A percentile compares a stretch with the other conserved stretches of the same genome.
Evolutionary conservation across 2,888 invertebrate genomes (phyloP).

Genomic region (Hirtodrosophila duncani): DNA sequence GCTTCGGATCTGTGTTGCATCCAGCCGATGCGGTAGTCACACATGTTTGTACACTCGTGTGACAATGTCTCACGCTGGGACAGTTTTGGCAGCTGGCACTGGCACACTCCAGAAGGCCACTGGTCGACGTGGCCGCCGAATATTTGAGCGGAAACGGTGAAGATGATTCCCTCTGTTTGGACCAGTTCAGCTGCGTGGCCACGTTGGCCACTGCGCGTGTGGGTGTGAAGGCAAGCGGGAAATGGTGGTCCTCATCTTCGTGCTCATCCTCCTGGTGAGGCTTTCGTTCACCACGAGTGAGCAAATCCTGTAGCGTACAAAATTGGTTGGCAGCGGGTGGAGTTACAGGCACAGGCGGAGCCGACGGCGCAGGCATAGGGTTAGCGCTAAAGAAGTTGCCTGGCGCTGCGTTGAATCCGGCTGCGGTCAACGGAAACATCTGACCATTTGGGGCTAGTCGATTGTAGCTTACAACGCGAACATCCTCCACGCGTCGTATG

Average conservation of each 20-base stretch:
- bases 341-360: too few species aligned
- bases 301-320: background rate
- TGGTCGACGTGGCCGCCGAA: constrained; percentile 56
- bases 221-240: background rate
- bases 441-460: constrained; percentile 49
- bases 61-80: too few species aligned
- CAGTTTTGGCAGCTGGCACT: constrained; percentile 23
- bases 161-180: constrained; percentile 24
- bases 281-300: background rate
- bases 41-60: too few species aligned
- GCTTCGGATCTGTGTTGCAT: constrained; percentile 3
- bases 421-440: background rate
- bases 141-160: constrained; percentile 46
- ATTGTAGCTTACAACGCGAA: constrained; percentile 52
- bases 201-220: constrained; percentile 18
- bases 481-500: constrained; percentile 68
- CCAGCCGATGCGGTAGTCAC: background rate
- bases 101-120: constrained; percentile 21
- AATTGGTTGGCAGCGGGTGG: background rate
- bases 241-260: background rate
- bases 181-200: constrained; percentile 57
- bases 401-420: background rate
- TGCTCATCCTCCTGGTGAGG: background rate
- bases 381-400: background rate
- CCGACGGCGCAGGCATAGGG: too few species aligned